phyloP scores from a whole-genome alignment of 2,888 invertebrate species.

The Polymixis lichenea region DNA sequence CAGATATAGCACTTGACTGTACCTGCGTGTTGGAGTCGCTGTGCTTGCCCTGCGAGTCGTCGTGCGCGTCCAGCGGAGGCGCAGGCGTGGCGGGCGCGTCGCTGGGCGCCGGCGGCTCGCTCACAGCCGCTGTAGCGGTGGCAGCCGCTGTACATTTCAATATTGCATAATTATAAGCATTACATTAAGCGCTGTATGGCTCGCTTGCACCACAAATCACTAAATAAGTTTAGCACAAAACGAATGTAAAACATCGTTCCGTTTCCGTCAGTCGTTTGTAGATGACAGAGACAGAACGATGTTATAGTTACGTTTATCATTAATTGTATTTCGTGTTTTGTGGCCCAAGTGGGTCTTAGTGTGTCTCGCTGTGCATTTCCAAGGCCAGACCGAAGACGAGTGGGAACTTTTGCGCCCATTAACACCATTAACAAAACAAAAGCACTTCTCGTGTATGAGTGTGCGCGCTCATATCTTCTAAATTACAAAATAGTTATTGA shows the following conservation, averaged over 20 bases:
- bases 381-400: background rate
- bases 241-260: too few relatives aligned
- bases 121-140: conserved; percentile 56
- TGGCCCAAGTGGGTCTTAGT: background rate
- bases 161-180: too few relatives aligned
- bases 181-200: too few relatives aligned
- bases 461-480: too few relatives aligned
- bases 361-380: background rate
- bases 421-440: background rate
- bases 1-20: background rate
- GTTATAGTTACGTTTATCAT: too few relatives aligned
- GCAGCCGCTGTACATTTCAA: conserved; percentile 38
- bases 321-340: too few relatives aligned
- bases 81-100: conserved; percentile 85
- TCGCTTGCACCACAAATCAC: too few relatives aligned
- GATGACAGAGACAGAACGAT: too few relatives aligned
- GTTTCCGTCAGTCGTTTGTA: too few relatives aligned
- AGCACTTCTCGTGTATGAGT: background rate
- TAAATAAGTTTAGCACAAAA: too few relatives aligned
- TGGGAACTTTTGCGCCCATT: background rate
- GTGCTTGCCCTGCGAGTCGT: conserved; percentile 94
- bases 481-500: background rate
- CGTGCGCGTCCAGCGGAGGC: conserved; percentile 87
- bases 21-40: conserved; percentile 94
- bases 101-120: conserved; percentile 56